Evolutionary conservation across 2,797 vertebrate species (phyloP), one percentile per base, ranked within the genome.

Genomic region (Micromesistius poutassou): DNA sequence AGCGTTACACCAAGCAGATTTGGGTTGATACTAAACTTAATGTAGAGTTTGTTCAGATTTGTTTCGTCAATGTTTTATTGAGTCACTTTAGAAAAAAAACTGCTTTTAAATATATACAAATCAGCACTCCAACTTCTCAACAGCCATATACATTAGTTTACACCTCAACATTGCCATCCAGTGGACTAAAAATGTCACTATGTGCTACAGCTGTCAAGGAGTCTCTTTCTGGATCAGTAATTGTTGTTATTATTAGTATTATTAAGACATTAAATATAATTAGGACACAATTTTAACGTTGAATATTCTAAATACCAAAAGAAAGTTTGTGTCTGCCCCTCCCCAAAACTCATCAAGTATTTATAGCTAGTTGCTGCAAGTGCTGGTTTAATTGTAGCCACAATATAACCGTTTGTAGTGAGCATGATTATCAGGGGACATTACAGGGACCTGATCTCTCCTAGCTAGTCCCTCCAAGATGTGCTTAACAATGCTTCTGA

Each of bases 151-250:
- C 12, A 16, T 42, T 1, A 16, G 62, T 25, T n/a, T 72, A 85
- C 68, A 77, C 16, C 68, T 78, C 83, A 88, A 93, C 83, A 93
- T 85, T 82, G 89, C 91, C 93, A 84, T 81, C 94, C 84, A 85
- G 85, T 89, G 94, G 91, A 86, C 30, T 76, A 30, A 19, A 77
- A 71, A 6, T 77, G n/a, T 82, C 22, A 40, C 6, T 71, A 38
- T 16, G 31, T 62, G 25, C 62, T 28, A 9, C 22, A 7, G 22
- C 22, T 25, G 55, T 62, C 5, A 25, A 3, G 7, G 62, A 28
- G n/a, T 68, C 9, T 28, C 62, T 28, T 28, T 68, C 62, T 68
- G 62, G 10, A 68, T 68, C 62, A 28, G 62, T 68, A 25, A 68
- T 68, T 66, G 19, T 66, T 7, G 33, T 35, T 38, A 38, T 38